A percentile compares a stretch with the other conserved stretches of the same genome.
Conservation (phyloP, 2,113 vertebrate species). For the Nannobrachium achirus region DNA sequence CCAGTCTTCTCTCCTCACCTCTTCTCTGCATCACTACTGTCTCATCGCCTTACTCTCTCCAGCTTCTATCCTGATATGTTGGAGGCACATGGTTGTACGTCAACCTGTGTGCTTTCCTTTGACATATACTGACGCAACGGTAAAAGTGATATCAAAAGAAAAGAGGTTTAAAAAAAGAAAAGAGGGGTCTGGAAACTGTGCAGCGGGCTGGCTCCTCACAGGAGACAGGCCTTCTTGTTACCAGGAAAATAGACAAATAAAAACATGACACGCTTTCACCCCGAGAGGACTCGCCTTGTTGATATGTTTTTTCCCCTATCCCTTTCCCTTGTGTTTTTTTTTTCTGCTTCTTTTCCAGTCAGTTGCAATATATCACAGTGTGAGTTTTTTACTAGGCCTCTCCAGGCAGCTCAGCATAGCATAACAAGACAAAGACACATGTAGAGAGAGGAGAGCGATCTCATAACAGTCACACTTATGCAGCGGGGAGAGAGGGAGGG, state of each 20-base stretch:
- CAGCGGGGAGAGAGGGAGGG: constrained; percentile 16
- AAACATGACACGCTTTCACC: constrained; percentile 22
- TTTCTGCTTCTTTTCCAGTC: constrained; percentile 17
- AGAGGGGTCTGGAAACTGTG: constrained; percentile 32
- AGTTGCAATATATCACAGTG: constrained; percentile 38
- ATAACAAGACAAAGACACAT: constrained; percentile 44
- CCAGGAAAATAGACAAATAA: constrained; percentile 31
- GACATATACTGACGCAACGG: constrained; percentile 11
- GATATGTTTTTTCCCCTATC: background rate
- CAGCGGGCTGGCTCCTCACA: background rate
- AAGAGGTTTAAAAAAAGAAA: constrained; percentile 26
- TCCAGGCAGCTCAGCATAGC: constrained; percentile 49
- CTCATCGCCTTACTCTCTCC: background rate
- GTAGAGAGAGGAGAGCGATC: constrained; percentile 35
- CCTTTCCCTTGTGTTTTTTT: constrained; percentile 1
- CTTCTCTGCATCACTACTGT: background rate
- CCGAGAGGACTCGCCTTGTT: constrained; percentile 32
- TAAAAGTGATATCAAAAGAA: constrained; percentile 13
- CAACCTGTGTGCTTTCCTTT: constrained; percentile 18
- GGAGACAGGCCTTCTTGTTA: constrained; percentile 1
- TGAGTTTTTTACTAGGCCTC: constrained; percentile 57
- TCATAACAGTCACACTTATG: constrained; percentile 51
- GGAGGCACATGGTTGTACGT: constrained; percentile 12
- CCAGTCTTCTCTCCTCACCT: background rate
- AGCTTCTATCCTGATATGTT: constrained; percentile 1